Evolutionary conservation across 2,888 invertebrate genomes (phyloP).

Genomic region (Caenorhabditis wallacei): DNA sequence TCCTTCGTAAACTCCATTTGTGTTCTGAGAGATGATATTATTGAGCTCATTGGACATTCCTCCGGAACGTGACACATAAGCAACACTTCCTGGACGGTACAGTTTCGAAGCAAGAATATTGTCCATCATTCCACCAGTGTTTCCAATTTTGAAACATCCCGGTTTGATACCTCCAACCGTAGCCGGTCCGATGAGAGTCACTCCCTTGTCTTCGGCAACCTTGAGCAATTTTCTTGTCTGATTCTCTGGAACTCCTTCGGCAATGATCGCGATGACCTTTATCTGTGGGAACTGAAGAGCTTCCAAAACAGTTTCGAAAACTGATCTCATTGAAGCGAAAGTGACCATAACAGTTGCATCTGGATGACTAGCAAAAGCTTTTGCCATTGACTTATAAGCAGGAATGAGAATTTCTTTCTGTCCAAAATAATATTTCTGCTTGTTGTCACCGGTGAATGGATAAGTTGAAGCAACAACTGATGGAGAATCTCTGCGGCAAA

Average conservation of each 20-base stretch:
- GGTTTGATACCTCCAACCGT: constrained; percentile 96
- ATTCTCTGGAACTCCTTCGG: constrained; percentile 99
- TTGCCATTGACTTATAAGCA: constrained; percentile 97
- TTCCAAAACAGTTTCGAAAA: constrained; percentile 96
- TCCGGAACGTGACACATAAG: constrained; percentile 97
- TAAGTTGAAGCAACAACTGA: constrained; percentile 95
- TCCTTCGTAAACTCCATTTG: constrained; percentile 89
- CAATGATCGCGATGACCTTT: constrained; percentile 96
- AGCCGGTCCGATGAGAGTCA: constrained; percentile 90
- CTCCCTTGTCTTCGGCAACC: constrained; percentile 88
- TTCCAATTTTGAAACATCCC: constrained; percentile 96
- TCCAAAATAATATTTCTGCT: constrained; percentile 99
- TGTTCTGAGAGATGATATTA: constrained; percentile 96
- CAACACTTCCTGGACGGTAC: constrained; percentile 96
- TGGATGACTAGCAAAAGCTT: constrained; percentile 95
- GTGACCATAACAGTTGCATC: constrained; percentile 96
- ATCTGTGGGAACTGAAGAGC: constrained; percentile 91
- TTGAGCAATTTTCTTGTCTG: constrained; percentile 94
- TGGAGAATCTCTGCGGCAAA: constrained; percentile 92
- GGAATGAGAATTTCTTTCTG: constrained; percentile 87
- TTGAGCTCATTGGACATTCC: constrained; percentile 99
- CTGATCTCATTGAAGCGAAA: constrained; percentile 97
- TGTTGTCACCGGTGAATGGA: constrained; percentile 96
- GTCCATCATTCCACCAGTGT: constrained; percentile 99
- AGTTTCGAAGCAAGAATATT: constrained; percentile 97